phyloP scores from a whole-genome alignment of 1,140 invertebrate species.

The Matsumurasca onukii region DNA sequence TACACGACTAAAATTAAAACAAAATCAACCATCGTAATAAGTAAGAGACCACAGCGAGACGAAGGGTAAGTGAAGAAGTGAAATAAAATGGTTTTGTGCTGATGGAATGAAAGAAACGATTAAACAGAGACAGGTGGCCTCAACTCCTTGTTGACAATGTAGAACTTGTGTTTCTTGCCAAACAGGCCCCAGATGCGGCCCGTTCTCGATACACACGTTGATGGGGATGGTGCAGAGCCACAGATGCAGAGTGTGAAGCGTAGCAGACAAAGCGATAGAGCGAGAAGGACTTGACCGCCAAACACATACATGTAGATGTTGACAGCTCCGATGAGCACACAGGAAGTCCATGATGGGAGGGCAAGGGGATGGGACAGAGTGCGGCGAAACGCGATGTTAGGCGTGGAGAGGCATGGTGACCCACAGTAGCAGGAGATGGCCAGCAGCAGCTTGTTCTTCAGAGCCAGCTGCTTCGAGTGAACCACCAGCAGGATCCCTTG shows the following conservation, averaged over 20 bases:
- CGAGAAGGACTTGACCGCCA: constrained; percentile 93
- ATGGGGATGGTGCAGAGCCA: constrained; percentile 86
- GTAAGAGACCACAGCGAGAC: neutral
- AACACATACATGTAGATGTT: constrained; percentile 97
- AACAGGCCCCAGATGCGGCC: constrained; percentile 91
- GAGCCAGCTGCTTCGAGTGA: constrained; percentile 82
- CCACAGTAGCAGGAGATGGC: constrained; percentile 90
- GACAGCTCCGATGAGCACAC: constrained; percentile 81
- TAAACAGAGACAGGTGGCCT: constrained; percentile 31
- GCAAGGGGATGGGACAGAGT: constrained; percentile 85
- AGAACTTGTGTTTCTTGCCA: constrained; percentile 93
- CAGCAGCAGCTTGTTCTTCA: constrained; percentile 79
- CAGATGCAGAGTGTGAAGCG: constrained; percentile 79
- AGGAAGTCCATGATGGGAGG: constrained; percentile 79
- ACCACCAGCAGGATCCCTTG: constrained; percentile 95
- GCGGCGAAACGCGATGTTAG: constrained; percentile 83
- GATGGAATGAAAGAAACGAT: constrained; percentile 18
- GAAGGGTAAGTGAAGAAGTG: neutral
- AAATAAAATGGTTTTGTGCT: constrained; percentile 10
- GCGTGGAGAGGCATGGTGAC: constrained; percentile 88
- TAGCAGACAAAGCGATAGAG: constrained; percentile 75
- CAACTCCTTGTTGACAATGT: constrained; percentile 87
- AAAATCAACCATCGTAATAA: constrained; percentile 3
- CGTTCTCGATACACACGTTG: constrained; percentile 90
- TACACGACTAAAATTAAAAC: constrained; percentile 6